Evolutionary conservation across 2,113 vertebrate species (phyloP).

Genomic region (Nannobrachium achirus): DNA sequence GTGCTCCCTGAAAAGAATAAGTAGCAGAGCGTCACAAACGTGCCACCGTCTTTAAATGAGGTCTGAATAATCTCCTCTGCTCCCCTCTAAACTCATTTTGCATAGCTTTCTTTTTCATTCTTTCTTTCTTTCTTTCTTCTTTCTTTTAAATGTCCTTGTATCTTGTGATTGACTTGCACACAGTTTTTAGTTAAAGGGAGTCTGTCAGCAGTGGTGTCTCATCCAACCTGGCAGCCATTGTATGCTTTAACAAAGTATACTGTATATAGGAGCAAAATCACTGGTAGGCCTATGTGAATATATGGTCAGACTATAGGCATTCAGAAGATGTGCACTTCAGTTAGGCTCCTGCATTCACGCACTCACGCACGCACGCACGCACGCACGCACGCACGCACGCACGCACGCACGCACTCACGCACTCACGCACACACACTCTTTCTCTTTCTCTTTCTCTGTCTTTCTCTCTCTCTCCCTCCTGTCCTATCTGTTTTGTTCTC

Average conservation of each 20-base stretch:
- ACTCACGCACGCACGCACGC: too few relatives aligned
- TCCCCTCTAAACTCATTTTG: conserved; percentile 28
- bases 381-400: too few relatives aligned
- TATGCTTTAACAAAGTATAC: too few relatives aligned
- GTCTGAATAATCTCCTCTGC: conserved; percentile 43
- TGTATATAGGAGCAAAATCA: too few relatives aligned
- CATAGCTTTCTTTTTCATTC: conserved; percentile 22
- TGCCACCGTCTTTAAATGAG: conserved; percentile 40
- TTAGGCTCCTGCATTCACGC: conserved; percentile 25
- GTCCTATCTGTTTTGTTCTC: neutral
- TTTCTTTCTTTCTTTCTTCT: neutral
- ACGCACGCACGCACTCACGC: too few relatives aligned
- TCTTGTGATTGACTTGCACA: neutral
- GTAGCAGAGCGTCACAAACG: conserved; percentile 40
- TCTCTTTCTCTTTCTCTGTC: neutral
- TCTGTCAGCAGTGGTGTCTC: conserved; percentile 17
- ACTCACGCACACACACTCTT: neutral
- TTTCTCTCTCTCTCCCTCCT: neutral
- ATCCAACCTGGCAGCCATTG: too few relatives aligned
- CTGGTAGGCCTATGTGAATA: too few relatives aligned
- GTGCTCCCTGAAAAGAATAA: conserved; percentile 23
- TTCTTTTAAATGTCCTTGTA: neutral
- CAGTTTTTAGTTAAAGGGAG: neutral
- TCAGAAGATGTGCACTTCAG: conserved; percentile 22
- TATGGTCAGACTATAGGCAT: conserved; percentile 17